A percentile compares a stretch with the other conserved stretches of the same genome.
These are phyloP conservation scores for Mustela nigripes DNA, from an alignment of 2,113 vertebrate species.

Conservation along the genomic window DNA sequence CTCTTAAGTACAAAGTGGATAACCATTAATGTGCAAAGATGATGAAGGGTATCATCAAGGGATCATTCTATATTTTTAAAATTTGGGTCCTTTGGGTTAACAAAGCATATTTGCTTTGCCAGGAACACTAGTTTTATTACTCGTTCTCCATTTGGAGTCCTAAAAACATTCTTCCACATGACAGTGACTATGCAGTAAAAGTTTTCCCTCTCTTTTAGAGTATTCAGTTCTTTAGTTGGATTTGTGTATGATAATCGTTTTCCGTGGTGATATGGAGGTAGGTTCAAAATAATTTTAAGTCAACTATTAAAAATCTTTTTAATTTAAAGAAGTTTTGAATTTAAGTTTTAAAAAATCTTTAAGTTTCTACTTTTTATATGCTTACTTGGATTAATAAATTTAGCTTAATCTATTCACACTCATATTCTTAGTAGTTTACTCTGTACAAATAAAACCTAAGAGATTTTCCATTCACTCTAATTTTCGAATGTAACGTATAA, in stretches of 20 bases:
- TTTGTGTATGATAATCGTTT: constrained; percentile 20
- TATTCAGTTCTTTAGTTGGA: background rate
- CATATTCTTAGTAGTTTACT: constrained; percentile 26
- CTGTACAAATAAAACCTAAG: constrained; percentile 7
- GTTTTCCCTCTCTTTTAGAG: background rate
- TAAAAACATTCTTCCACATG: constrained; percentile 32
- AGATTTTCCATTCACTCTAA: constrained; percentile 13
- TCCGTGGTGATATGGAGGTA: constrained; percentile 22
- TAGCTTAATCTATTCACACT: background rate
- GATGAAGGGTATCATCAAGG: background rate
- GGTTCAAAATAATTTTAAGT: constrained; percentile 51
- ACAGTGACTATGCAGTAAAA: background rate
- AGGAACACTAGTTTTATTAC: constrained; percentile 19
- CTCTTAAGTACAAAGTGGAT: background rate
- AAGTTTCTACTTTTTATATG: background rate
- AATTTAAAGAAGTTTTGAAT: background rate
- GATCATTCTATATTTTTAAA: background rate
- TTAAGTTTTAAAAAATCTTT: background rate
- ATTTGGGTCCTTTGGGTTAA: background rate
- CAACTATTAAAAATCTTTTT: background rate
- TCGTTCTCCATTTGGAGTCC: background rate
- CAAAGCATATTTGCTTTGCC: background rate
- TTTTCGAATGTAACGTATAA: constrained; percentile 7
- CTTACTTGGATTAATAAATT: constrained; percentile 27
- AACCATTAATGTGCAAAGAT: background rate